phyloP scores from a whole-genome alignment of 92 coral and sea anemone genomes.

The Siderastrea radians region DNA sequence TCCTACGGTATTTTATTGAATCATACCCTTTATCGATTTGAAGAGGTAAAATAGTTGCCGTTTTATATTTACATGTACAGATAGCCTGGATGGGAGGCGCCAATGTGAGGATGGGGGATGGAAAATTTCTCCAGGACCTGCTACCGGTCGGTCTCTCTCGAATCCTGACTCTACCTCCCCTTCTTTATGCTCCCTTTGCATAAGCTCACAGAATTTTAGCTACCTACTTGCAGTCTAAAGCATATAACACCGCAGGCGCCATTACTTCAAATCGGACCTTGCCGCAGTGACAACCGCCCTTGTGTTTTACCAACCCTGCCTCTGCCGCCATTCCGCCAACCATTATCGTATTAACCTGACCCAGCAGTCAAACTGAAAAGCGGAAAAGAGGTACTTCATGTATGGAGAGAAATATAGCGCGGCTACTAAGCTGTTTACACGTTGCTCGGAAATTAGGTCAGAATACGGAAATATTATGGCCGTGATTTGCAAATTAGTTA shows the following conservation, averaged over 20 bases:
- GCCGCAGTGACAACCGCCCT: slow-evolving; percentile 98
- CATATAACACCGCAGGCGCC: slow-evolving; percentile 77
- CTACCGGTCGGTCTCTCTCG: no score
- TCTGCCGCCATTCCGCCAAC: background rate
- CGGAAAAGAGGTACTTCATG: no score
- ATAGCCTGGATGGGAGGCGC: no score
- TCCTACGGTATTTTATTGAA: no score
- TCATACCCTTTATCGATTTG: no score
- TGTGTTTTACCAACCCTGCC: slow-evolving; percentile 43
- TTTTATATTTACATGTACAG: no score
- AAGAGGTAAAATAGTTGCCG: no score
- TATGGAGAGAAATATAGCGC: background rate
- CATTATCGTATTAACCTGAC: background rate
- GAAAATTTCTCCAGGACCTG: no score
- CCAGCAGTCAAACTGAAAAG: background rate
- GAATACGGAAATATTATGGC: background rate
- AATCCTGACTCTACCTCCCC: no score
- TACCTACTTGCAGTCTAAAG: slow-evolving; percentile 93
- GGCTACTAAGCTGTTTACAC: slow-evolving; percentile 34
- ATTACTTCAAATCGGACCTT: slow-evolving; percentile 88
- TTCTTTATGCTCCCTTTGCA: no score
- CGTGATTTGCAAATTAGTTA: background rate
- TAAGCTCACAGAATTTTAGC: no score
- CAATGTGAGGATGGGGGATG: no score
- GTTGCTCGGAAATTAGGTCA: slow-evolving; percentile 16